phyloP scores from a whole-genome alignment of 2,113 vertebrate genomes.

The Lonchura striata region DNA sequence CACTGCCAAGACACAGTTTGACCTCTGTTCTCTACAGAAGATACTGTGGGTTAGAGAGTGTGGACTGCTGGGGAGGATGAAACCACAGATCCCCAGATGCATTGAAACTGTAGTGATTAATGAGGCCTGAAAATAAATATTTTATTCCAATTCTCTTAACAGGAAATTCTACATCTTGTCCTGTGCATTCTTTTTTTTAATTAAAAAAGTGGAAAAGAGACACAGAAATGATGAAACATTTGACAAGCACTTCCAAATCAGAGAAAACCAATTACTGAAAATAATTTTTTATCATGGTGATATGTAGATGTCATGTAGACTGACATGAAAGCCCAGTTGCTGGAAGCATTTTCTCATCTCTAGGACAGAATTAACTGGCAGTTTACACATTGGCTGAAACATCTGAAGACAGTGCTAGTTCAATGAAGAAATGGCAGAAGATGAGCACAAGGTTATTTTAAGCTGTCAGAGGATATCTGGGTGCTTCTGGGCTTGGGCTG shows the following conservation, averaged over 20 bases:
- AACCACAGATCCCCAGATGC: slow-evolving; percentile 7
- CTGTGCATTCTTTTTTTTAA: not conserved
- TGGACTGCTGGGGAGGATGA: not conserved
- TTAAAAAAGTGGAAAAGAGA: not conserved
- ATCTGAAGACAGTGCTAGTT: not conserved
- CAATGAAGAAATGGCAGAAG: not conserved
- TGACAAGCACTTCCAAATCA: not conserved
- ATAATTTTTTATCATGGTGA: not conserved
- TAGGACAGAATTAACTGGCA: not conserved
- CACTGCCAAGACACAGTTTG: not conserved
- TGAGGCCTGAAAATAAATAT: not conserved
- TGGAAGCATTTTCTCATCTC: not conserved
- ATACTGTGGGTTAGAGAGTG: not conserved
- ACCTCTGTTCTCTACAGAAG: slow-evolving; percentile 2
- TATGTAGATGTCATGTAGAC: not conserved
- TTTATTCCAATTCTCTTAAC: not conserved
- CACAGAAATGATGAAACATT: not conserved
- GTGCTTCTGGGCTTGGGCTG: not conserved
- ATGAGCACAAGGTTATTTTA: not conserved
- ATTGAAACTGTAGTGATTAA: slow-evolving; percentile 22
- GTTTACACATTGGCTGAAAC: not conserved
- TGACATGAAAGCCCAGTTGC: not conserved
- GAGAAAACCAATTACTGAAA: not conserved
- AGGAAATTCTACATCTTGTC: not conserved
- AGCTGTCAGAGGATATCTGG: not conserved